Evolutionary conservation across 2,797 vertebrate species (phyloP).

Genomic region (Sebastes kiyomatsui): DNA sequence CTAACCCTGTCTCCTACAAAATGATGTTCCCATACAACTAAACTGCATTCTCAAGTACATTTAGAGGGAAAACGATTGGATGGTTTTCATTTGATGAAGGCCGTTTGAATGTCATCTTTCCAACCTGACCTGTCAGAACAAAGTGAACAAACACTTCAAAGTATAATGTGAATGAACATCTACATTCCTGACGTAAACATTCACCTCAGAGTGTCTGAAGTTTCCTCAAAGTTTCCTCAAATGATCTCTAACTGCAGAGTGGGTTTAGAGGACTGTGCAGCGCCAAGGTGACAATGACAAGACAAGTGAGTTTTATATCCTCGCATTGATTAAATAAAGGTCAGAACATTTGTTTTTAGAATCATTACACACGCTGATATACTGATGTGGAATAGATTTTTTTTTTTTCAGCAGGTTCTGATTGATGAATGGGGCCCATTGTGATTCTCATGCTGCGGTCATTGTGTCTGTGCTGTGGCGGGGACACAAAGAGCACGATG

Average conservation of each 20-base stretch:
- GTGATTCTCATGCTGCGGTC: constrained; percentile 23
- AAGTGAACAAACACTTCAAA: neutral
- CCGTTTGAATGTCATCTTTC: neutral
- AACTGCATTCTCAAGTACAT: neutral
- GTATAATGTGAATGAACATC: neutral
- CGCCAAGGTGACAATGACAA: constrained; percentile 20
- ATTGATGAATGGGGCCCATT: constrained; percentile 47
- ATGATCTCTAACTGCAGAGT: neutral
- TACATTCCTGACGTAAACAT: neutral
- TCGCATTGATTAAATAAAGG: constrained; percentile 50
- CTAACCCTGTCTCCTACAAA: no score
- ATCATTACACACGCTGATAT: constrained; percentile 24
- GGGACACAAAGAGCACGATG: neutral
- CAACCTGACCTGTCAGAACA: neutral
- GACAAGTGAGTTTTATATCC: constrained; percentile 26
- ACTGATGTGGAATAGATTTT: constrained; percentile 27
- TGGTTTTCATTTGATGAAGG: neutral
- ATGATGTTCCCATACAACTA: no score
- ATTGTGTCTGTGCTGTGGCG: neutral
- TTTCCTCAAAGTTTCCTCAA: neutral
- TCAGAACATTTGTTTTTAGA: constrained; percentile 54
- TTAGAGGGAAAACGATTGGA: no score
- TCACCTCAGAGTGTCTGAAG: neutral
- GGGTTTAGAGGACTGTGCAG: neutral
- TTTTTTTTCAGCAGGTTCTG: neutral